These are phyloP conservation scores for Pantherophis guttatus DNA, from an alignment of 2,113 vertebrate genomes.

Conservation along the genomic window DNA sequence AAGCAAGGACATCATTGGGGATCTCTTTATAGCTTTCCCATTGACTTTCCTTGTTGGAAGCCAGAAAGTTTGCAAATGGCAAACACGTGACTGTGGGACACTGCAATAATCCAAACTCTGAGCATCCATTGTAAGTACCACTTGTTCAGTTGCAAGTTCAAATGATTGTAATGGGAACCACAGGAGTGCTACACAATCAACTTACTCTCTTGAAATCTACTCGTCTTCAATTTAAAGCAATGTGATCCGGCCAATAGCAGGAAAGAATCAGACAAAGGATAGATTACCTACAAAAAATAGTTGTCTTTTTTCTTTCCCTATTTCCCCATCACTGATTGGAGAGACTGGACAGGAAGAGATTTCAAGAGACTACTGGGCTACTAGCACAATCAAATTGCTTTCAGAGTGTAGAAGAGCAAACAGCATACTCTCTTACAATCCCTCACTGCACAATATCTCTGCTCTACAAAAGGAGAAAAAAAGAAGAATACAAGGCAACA, in stretches of 20 bases:
- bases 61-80: background rate
- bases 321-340: background rate
- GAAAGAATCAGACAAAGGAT: background rate
- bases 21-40: background rate
- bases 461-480: background rate
- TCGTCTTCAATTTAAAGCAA: background rate
- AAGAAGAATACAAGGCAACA: background rate
- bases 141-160: background rate
- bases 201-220: background rate
- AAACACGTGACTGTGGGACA: background rate
- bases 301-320: background rate
- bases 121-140: background rate
- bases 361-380: background rate
- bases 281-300: background rate
- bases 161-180: background rate
- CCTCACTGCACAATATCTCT: background rate
- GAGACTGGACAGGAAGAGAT: background rate
- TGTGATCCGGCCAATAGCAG: background rate
- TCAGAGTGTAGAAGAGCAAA: background rate
- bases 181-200: background rate
- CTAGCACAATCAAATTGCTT: background rate
- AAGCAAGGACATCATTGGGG: background rate
- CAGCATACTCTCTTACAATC: background rate
- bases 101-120: background rate
- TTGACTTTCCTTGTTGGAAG: background rate